These are phyloP conservation scores for Trogon surrucura DNA, from an alignment of 2,113 vertebrate species.

Conservation along the genomic window DNA sequence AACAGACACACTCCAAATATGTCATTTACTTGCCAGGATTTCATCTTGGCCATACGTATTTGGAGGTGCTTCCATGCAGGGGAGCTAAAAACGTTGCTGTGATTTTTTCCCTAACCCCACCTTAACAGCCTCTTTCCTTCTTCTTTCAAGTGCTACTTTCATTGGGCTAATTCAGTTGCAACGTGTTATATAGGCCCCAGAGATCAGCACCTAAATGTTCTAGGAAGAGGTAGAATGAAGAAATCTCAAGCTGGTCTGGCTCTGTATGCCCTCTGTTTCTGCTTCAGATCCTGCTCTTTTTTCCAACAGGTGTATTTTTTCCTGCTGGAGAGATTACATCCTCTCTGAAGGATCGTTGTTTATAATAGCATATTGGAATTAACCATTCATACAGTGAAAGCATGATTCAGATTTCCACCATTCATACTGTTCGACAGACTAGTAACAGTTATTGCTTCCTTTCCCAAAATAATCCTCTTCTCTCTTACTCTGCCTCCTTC, in stretches of 20 bases:
- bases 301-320: not conserved
- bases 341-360: not conserved
- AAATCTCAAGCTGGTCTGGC: not conserved
- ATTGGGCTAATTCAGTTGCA: not conserved
- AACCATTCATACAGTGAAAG: constrained; percentile 13
- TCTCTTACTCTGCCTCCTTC: constrained; percentile 43
- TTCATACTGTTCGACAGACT: constrained; percentile 30
- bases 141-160: not conserved
- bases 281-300: not conserved
- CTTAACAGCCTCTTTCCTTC: not conserved
- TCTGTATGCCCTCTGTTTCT: not conserved
- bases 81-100: constrained; percentile 14
- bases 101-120: not conserved
- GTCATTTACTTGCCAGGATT: constrained; percentile 2
- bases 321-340: not conserved
- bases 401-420: constrained; percentile 38
- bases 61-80: constrained; percentile 7
- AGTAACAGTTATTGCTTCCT: constrained; percentile 51
- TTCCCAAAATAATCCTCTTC: constrained; percentile 46
- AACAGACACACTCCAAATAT: not conserved
- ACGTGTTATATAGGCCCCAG: not conserved
- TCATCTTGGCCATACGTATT: not conserved
- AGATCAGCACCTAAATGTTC: not conserved
- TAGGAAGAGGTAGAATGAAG: not conserved
- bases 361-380: not conserved